Conservation (phyloP, 2,113 vertebrate species). For the Cebidichthys violaceus region DNA sequence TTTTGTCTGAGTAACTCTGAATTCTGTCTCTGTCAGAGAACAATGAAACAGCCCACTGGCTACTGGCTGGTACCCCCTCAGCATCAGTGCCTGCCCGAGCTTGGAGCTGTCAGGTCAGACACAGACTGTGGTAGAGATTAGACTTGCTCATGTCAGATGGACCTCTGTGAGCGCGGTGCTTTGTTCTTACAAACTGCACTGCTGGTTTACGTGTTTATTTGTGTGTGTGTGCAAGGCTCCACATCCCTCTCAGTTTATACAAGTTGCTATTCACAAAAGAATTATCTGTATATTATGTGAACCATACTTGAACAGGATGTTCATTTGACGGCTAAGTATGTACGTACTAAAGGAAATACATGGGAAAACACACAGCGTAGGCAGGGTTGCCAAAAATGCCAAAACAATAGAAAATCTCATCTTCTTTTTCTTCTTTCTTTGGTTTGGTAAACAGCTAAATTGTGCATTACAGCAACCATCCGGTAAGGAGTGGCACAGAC, state of each 20-base stretch:
- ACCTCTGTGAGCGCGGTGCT: conserved; percentile 13
- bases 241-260: neutral
- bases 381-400: neutral
- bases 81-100: conserved; percentile 50
- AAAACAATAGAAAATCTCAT: neutral
- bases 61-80: conserved; percentile 46
- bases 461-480: neutral
- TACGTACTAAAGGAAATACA: neutral
- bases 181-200: conserved; percentile 27
- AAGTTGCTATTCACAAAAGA: neutral
- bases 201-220: conserved; percentile 9
- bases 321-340: neutral
- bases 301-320: neutral
- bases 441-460: neutral
- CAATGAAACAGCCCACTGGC: conserved; percentile 53
- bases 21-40: conserved; percentile 57
- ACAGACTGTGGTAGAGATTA: conserved; percentile 41
- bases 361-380: neutral
- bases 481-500: neutral
- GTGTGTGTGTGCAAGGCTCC: conserved; percentile 7
- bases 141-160: conserved; percentile 47
- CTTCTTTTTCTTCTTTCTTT: neutral
- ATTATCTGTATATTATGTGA: neutral
- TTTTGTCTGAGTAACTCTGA: conserved; percentile 58
- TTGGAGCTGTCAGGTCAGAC: conserved; percentile 50